Base-by-base conservation (phyloP, 2,888 invertebrate genomes). In the Thereva nobilitata region DNA sequence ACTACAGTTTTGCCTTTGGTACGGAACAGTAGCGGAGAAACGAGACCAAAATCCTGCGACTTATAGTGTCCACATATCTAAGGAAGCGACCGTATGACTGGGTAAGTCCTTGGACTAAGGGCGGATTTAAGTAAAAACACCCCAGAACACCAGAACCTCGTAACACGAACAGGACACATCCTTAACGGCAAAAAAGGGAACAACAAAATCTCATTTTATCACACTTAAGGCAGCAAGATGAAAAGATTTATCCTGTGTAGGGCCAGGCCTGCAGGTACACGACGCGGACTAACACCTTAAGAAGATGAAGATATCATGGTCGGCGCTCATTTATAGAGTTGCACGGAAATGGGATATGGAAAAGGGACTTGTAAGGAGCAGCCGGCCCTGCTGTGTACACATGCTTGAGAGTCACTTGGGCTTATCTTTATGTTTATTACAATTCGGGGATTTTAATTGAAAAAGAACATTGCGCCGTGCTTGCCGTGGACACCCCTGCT, bases 161-260 rank as follows among this genome's bases (percentile, higher is more conserved):
- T 23, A 23, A 23, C 23, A 23, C 23, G 23, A 23, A 23, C 23
- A 23, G 23, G 49, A 40, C 50, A 61, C 61, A 61, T 23, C 50
- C 41, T 12, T 61, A 41, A 49, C 23, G 23, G 23, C 50, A 61
- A 50, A 12, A 50, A 61, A 47, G 57, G 49, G 56, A 65, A 64
- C 64, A 55, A 65, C 47, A 63, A 67, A 69, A 69, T 69, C 69
- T 67, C 65, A 67, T 69, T 69, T 69, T 69, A 69, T 69, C 67
- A 65, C 52, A 65, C 55, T 65, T 67, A 69, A 67, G 65, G 47
- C 65, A 49, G 64, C 45, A 54, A 65, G 67, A 67, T 67, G 67
- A 67, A 64, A 64, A 66, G 67, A 69, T 69, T 69, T 69, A 67
- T 67, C 61, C 61, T 42, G 10, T 10, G 49, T 12, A 23, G 23